These are phyloP conservation scores for Australoheros facetus DNA, from an alignment of 2,797 vertebrate species.

Conservation along the genomic window DNA sequence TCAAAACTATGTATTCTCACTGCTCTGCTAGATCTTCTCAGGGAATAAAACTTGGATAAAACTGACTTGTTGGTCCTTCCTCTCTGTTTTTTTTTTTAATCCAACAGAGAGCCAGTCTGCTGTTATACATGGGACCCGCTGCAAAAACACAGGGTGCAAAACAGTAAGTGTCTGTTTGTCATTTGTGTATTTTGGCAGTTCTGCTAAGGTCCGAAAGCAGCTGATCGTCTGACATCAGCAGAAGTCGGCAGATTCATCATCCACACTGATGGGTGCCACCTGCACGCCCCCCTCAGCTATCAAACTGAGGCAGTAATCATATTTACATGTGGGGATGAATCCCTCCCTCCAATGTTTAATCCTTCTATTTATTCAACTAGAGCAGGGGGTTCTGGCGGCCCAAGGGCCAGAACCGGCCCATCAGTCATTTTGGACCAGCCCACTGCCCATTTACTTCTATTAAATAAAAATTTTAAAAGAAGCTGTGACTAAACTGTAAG, in stretches of 20 bases:
- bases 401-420: too few relatives aligned
- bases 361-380: not conserved
- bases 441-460: too few relatives aligned
- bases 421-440: too few relatives aligned
- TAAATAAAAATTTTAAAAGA: too few relatives aligned
- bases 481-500: too few relatives aligned
- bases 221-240: constrained; percentile 3
- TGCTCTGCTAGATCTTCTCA: not conserved
- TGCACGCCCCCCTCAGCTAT: not conserved
- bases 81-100: not conserved
- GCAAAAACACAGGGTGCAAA: constrained; percentile 92
- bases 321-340: too few relatives aligned
- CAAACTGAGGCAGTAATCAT: not conserved
- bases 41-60: not conserved
- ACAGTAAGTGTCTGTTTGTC: constrained; percentile 77
- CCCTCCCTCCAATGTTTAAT: too few relatives aligned
- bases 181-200: not conserved
- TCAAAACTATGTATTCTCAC: not conserved
- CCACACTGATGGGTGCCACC: not conserved
- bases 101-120: constrained; percentile 66
- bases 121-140: constrained; percentile 81
- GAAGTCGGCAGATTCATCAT: not conserved
- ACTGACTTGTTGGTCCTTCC: not conserved
- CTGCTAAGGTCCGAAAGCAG: not conserved
- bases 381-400: too few relatives aligned